These are phyloP conservation scores for Bergia sp. DNA, from an alignment of 92 coral and sea anemone genomes.

Conservation along the genomic window DNA sequence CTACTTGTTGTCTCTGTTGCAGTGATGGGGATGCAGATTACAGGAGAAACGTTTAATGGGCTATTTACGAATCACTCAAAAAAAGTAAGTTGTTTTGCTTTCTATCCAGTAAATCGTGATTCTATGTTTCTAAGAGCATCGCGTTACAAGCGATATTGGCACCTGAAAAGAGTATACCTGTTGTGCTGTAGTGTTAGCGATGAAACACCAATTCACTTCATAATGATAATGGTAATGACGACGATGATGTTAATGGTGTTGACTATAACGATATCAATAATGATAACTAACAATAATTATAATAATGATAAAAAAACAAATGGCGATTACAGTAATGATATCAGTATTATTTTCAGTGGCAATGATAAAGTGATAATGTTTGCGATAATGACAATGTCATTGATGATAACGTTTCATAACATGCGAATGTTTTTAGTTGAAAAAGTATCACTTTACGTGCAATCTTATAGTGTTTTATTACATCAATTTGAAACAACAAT, in stretches of 20 bases:
- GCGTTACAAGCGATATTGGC: background rate
- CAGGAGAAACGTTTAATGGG: slow-evolving; percentile 10
- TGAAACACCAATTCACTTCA: background rate
- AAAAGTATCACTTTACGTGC: background rate
- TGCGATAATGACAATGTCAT: no score
- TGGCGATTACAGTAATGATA: no score
- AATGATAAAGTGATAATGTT: no score
- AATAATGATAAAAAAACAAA: no score
- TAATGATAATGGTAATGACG: no score
- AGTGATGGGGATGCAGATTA: slow-evolving; percentile 43
- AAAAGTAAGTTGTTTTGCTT: background rate
- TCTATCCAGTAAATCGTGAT: background rate
- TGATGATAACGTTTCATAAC: no score
- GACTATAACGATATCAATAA: no score
- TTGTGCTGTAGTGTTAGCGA: background rate
- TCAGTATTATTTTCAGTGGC: no score
- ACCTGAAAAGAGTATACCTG: background rate
- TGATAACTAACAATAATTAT: no score
- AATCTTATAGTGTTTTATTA: background rate
- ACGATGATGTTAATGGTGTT: no score
- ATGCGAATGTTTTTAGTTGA: background rate
- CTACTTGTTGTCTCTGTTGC: background rate
- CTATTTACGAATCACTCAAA: background rate
- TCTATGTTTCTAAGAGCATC: background rate
- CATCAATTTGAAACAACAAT: background rate